Conservation (phyloP, 2,888 invertebrate species). For the Dynastes tityus region DNA sequence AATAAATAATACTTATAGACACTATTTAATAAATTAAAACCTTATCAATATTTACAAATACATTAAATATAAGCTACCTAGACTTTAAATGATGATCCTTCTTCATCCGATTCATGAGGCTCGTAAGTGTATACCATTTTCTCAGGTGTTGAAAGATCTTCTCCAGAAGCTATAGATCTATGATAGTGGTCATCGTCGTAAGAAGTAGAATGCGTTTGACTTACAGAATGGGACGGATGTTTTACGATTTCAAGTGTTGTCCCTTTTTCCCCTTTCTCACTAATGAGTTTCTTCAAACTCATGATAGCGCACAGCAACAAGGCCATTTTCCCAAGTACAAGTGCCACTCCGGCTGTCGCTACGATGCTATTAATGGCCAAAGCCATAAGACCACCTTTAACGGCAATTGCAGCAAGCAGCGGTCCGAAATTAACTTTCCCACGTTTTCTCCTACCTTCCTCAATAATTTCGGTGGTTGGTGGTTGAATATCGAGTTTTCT, state of each 20-base stretch:
- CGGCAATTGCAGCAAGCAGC: constrained; percentile 79
- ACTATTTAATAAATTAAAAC: too few species aligned
- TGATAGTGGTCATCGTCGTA: constrained; percentile 67
- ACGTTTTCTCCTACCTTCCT: constrained; percentile 76
- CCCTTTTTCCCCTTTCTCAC: constrained; percentile 79
- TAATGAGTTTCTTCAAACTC: constrained; percentile 85
- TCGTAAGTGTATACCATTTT: constrained; percentile 32
- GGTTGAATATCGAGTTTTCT: constrained; percentile 70
- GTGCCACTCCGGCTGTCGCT: constrained; percentile 84
- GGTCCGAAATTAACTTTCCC: constrained; percentile 80
- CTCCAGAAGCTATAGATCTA: constrained; percentile 45
- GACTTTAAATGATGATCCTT: constrained; percentile 2
- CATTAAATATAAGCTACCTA: constrained; percentile 9
- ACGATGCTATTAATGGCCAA: constrained; percentile 85
- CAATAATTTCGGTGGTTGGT: constrained; percentile 62
- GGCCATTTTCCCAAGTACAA: constrained; percentile 85
- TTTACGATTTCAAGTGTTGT: constrained; percentile 90
- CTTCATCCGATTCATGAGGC: constrained; percentile 18
- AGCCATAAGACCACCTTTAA: constrained; percentile 82
- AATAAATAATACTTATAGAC: too few species aligned
- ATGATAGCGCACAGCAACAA: constrained; percentile 85
- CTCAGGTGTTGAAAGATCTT: constrained; percentile 44
- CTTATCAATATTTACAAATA: constrained; percentile 18
- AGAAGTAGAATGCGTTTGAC: constrained; percentile 82
- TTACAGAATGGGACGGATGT: constrained; percentile 86